These are phyloP conservation scores for Steatocranus sp. DNA, from an alignment of 2,797 vertebrate species.

Conservation along the genomic window DNA sequence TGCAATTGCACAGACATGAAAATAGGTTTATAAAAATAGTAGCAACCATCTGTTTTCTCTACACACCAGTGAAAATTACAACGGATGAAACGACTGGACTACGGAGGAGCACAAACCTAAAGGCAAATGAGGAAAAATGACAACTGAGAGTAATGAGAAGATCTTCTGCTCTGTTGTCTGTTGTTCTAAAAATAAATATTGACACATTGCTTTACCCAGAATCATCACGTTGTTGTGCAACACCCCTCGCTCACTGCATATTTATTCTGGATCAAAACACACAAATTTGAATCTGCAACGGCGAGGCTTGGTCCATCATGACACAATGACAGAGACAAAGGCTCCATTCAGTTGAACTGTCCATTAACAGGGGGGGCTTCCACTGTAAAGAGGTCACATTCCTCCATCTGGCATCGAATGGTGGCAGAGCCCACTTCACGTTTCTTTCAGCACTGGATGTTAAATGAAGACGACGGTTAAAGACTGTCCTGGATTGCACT, in stretches of 20 bases:
- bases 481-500: background rate
- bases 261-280: conserved; percentile 11
- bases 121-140: conserved; percentile 8
- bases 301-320: conserved; percentile 12
- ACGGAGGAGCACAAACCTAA: background rate
- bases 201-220: conserved; percentile 15
- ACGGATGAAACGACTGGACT: conserved; percentile 21
- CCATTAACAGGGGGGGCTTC: conserved; percentile 53
- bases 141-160: background rate
- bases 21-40: background rate
- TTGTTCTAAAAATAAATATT: conserved; percentile 14
- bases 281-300: conserved; percentile 23
- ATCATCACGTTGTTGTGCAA: background rate
- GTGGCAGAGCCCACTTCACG: background rate
- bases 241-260: background rate
- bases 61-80: background rate
- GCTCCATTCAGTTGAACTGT: conserved; percentile 58
- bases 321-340: conserved; percentile 60
- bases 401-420: conserved; percentile 40
- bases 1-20: background rate
- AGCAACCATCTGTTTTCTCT: background rate
- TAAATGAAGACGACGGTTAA: conserved; percentile 20
- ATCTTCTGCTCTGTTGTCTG: background rate
- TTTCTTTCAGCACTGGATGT: conserved; percentile 9
- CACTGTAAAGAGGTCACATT: conserved; percentile 66